Base-by-base conservation (phyloP, 1,140 invertebrate species). In the Trichomalopsis sarcophagae region DNA sequence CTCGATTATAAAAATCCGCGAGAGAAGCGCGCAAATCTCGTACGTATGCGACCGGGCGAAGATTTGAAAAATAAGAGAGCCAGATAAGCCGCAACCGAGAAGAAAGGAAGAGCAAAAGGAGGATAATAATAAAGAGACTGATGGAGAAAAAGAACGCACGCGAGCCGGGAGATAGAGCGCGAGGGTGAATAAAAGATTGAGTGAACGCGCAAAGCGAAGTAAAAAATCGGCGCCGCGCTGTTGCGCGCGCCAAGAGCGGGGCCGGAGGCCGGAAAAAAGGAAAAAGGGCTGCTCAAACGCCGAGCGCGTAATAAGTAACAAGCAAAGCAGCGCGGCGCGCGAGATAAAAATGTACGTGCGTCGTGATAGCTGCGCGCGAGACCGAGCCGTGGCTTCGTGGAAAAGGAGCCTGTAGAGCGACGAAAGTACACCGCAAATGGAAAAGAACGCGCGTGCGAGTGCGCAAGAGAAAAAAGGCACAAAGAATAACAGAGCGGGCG, bases 1-100 rank as follows among this genome's bases (percentile, higher is more conserved):
- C 73, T 87, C 87, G 87, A 88, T 89, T 88, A 55, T 55, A 89
- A 87, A 88, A 89, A 88, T 89, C 83, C 87, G 33, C 36, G 81
- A 36, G 71, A 14, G 7, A 11, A 73, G 71, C 7, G 27, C 27
- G 27, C 27, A 27, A 1, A 30, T 30, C 71, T 17, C 40, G 40
- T 44, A 33, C 27, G 71, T 30, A 27, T 27, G 10, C 68, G 68
- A 7, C n/a, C 1, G 13, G 11, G 1, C 0, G 71, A 23, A 33
- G 71, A 74, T 74, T 74, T 40, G 30, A 74, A 74, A 74, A 74
- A 74, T 74, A 30, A 74, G 71, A 30, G 71, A 74, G 33, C 5
- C 33, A 74, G 71, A 74, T 74, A 74, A 74, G 71, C 71, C 33
- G 33, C 33, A 2, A 55, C 11, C 71, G 71, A 21, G 27, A 74